These are phyloP conservation scores for Rhagonycha fulva DNA, from an alignment of 2,888 invertebrate genomes.

Conservation along the genomic window DNA sequence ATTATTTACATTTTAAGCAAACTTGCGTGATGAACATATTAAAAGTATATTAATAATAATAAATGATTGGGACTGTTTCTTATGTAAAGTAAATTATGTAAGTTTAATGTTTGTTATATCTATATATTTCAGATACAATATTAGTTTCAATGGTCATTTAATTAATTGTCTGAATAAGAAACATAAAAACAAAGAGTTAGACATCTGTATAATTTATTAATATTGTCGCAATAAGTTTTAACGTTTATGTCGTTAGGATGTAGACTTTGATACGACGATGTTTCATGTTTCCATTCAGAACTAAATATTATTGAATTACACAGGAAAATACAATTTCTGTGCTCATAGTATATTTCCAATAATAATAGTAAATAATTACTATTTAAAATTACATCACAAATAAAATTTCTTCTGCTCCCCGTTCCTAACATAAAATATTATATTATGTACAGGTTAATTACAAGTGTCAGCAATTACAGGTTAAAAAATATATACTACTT, in stretches of 20 bases:
- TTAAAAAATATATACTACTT: not conserved
- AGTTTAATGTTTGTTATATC: too few relatives aligned
- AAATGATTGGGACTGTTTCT: not conserved
- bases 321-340: too few relatives aligned
- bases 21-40: not conserved
- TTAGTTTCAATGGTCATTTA: not conserved
- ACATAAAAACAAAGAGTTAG: not conserved
- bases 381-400: not conserved
- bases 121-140: not conserved
- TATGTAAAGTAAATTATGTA: not conserved
- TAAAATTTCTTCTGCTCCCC: not conserved
- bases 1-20: not conserved
- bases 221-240: not conserved
- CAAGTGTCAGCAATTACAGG: too few relatives aligned
- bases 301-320: too few relatives aligned
- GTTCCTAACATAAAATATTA: not conserved
- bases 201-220: not conserved
- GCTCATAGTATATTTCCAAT: too few relatives aligned
- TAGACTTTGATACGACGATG: not conserved
- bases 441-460: not conserved
- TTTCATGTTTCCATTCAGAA: too few relatives aligned
- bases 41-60: not conserved
- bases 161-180: not conserved
- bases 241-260: not conserved
- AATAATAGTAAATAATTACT: not conserved